phyloP scores from a whole-genome alignment of 2,797 vertebrate species.

The Bradypodion pumilum region DNA sequence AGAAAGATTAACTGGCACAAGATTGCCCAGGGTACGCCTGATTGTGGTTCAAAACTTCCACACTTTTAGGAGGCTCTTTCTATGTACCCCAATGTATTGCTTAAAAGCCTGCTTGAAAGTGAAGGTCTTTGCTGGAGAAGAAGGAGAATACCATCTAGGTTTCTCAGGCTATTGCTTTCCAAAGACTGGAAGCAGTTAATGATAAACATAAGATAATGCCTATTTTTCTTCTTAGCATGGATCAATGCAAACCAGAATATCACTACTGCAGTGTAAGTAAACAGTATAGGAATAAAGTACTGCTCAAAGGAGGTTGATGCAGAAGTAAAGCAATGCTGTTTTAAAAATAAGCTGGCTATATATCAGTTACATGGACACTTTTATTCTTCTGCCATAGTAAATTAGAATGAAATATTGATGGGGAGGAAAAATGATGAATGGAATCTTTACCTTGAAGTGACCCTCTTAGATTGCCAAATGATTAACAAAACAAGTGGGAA shows the following conservation, averaged over 20 bases:
- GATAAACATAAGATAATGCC: neutral
- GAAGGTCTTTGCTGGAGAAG: neutral
- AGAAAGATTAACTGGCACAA: too few relatives aligned
- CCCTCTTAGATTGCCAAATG: neutral
- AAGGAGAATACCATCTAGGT: neutral
- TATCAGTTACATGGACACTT: neutral
- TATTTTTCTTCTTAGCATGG: neutral
- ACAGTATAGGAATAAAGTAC: neutral
- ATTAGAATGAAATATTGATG: conserved; percentile 22
- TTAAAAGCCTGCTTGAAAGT: neutral
- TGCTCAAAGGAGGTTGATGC: neutral
- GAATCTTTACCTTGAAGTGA: neutral
- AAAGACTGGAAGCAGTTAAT: too few relatives aligned
- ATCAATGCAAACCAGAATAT: neutral
- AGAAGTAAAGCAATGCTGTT: conserved; percentile 9
- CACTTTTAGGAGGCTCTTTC: too few relatives aligned
- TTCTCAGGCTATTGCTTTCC: neutral
- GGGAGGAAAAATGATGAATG: neutral
- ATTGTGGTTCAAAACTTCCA: too few relatives aligned
- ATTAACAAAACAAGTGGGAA: neutral
- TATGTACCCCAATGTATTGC: too few relatives aligned
- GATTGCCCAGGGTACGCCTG: too few relatives aligned
- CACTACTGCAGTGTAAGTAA: neutral
- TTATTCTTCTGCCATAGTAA: conserved; percentile 24
- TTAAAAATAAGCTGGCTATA: conserved; percentile 7